Base-by-base conservation (phyloP, 2,113 vertebrate genomes). In the Gymnarchus niloticus region DNA sequence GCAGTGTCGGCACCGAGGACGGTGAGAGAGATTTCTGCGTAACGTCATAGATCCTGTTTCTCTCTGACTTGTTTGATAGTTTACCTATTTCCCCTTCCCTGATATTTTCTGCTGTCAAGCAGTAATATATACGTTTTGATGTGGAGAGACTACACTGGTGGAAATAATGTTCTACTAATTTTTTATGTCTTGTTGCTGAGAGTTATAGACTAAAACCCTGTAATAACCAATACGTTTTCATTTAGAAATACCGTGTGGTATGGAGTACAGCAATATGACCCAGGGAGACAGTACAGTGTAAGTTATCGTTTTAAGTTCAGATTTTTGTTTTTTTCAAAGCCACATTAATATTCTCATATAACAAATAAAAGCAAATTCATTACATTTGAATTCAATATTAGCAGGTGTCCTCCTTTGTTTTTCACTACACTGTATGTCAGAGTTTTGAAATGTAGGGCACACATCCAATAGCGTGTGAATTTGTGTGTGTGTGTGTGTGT, bases 21-120 rank as follows among this genome's bases (percentile, higher is more conserved):
- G 92, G 95, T 95, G 61, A 90, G 90, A 90, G 90, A 73, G 21
- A 48, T 59, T 57, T 37, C 82, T 21, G 52, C 5, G 17, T 9
- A 0, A 17, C 23, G 12, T 49, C 12, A 8, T 25, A 52, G 21
- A 37, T 46, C 37, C 25, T 1, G 17, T 83, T n/a, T 46, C n/a
- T n/a, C n/a, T n/a, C n/a, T 81, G 46, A 28, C 10, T 48, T 23
- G 41, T 46, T 48, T 23, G 56, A 12, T 57, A 44, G 46, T 48
- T 49, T 23, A 78, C 17, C 76, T 21, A 33, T 77, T 77, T n/a
- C 37, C 48, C 46, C 61, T 33, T 69, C 77, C 4, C n/a, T 44
- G n/a, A 49, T 28, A 23, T 80, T 80, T 25, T 25, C 41, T 80
- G 21, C 48, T 44, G 21, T 51, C 77, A 7, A 10, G 41, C 44